Evolutionary conservation across 2,888 invertebrate genomes (phyloP).

Genomic region (Drosophila fulvimacula): DNA sequence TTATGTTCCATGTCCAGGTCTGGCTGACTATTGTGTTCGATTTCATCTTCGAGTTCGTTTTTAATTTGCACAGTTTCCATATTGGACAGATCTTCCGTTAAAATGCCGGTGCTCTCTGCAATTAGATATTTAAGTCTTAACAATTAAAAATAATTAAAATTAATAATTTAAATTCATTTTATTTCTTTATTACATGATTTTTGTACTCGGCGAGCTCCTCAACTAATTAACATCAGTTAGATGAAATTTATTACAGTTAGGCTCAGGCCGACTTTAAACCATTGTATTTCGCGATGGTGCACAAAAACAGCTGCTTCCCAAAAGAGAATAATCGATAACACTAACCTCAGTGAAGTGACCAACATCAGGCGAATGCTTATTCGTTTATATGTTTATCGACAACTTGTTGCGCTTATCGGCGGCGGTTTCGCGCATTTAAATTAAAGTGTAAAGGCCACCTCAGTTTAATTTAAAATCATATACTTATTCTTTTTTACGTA

Average conservation of each 20-base stretch:
- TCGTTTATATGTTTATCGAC: constrained; percentile 3
- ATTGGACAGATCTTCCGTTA: background rate
- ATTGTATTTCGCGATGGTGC: background rate
- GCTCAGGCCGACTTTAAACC: background rate
- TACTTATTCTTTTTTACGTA: background rate
- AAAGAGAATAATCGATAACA: background rate
- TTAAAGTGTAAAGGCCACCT: background rate
- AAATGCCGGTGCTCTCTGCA: background rate
- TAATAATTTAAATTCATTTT: background rate
- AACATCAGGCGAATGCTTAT: too few relatives aligned
- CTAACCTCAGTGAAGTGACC: background rate
- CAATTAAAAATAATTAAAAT: background rate
- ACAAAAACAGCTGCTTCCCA: constrained; percentile 21
- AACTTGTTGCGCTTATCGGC: constrained; percentile 1
- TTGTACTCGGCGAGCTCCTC: background rate
- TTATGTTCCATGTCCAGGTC: background rate
- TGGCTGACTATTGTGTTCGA: background rate
- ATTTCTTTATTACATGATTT: background rate
- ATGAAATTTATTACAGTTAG: background rate
- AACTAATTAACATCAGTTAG: background rate
- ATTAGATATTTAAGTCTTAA: background rate
- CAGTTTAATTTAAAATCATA: too few relatives aligned
- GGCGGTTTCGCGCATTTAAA: background rate
- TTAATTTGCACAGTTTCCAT: constrained; percentile 51
- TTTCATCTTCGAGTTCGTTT: constrained; percentile 17